Percentiles rank a stretch among this genome's conserved stretches.
Evolutionary conservation across 1,140 invertebrate genomes (phyloP).

Genomic region (Laupala kohalensis): DNA sequence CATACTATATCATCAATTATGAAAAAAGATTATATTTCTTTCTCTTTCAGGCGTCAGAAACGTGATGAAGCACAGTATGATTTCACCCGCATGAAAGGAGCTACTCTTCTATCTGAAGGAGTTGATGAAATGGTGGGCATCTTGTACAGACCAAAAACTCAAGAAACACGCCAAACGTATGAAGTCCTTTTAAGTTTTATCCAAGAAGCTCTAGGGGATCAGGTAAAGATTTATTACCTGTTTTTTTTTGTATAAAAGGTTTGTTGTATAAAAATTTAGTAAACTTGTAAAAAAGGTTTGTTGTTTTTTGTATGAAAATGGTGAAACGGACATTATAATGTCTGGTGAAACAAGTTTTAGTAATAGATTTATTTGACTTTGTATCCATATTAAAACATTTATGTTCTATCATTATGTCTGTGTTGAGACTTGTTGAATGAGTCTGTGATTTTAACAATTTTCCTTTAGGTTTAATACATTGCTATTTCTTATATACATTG

Average conservation of each 20-base stretch:
- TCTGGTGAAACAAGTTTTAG: too few relatives aligned
- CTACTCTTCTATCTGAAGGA: conserved; percentile 73
- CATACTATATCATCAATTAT: background rate
- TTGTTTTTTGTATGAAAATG: too few relatives aligned
- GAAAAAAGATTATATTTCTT: conserved; percentile 12
- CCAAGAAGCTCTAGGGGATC: conserved; percentile 93
- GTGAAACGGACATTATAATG: too few relatives aligned
- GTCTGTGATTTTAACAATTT: too few relatives aligned
- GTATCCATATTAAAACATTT: too few relatives aligned
- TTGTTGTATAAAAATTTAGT: too few relatives aligned
- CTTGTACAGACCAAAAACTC: conserved; percentile 90
- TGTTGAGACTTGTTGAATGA: too few relatives aligned
- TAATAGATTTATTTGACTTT: too few relatives aligned
- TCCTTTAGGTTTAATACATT: too few relatives aligned
- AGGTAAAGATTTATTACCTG: conserved; percentile 32
- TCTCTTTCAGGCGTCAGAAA: conserved; percentile 54
- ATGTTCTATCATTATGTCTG: too few relatives aligned
- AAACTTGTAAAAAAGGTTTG: too few relatives aligned
- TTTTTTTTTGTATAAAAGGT: background rate
- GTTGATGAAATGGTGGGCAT: conserved; percentile 88
- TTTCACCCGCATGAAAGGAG: conserved; percentile 77
- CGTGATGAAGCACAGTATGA: conserved; percentile 86
- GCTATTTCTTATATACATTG: too few relatives aligned
- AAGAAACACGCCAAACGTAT: conserved; percentile 94
- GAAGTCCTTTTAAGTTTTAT: conserved; percentile 92